Conservation (phyloP, 1,140 invertebrate genomes). For the honey bee (Apis mellifera) region Amel_HAv3.1 CM009933.2:9067501-9068000, state of each 20-base stretch:
- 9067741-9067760: background rate
- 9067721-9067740: background rate
- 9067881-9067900: background rate
- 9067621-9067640: too few species aligned
- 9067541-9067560: too few species aligned
- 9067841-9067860: background rate
- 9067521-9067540: too few species aligned
- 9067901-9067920: background rate
- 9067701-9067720: too few species aligned
- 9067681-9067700: background rate
- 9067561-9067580: too few species aligned
- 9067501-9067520: too few species aligned
- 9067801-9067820: background rate
- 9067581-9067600: too few species aligned
- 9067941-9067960: background rate
- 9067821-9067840: background rate
- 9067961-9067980: background rate
- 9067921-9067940: too few species aligned
- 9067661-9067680: background rate
- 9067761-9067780: too few species aligned
- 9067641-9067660: too few species aligned
- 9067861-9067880: slow-evolving; percentile 1
- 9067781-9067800: background rate
- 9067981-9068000: too few species aligned
- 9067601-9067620: too few species aligned